phyloP scores from a whole-genome alignment of 2,113 vertebrate species.

The Myotis brandtii region DNA sequence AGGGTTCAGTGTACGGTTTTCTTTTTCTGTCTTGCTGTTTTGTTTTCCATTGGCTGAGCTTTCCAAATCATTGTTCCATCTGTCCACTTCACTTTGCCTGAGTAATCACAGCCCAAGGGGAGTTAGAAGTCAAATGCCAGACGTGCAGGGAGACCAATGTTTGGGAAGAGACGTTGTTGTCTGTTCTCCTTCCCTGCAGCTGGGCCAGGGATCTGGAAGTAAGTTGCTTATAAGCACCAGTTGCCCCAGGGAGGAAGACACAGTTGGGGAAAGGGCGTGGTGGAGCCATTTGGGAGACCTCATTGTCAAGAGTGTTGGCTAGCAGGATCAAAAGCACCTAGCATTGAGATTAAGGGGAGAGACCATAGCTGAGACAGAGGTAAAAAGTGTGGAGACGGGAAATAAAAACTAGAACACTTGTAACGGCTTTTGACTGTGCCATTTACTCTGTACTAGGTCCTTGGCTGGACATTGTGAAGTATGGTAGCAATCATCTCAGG shows the following conservation, averaged over 20 bases:
- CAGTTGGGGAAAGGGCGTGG: neutral
- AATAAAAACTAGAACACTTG: neutral
- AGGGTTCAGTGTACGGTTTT: neutral
- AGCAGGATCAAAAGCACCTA: neutral
- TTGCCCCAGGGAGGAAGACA: conserved; percentile 17
- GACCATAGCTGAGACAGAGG: neutral
- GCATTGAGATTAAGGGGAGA: neutral
- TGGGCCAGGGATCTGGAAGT: neutral
- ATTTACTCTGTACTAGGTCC: neutral
- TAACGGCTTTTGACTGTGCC: neutral
- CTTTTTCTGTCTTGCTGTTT: conserved; percentile 59
- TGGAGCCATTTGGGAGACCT: neutral
- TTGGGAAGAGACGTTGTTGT: conserved; percentile 14
- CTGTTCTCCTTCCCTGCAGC: conserved; percentile 40
- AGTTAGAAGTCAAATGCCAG: conserved; percentile 74
- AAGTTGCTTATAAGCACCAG: conserved; percentile 1
- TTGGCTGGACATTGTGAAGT: neutral
- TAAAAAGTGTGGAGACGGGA: neutral
- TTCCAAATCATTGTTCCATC: conserved; percentile 76
- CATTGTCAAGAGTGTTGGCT: neutral
- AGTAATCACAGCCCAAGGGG: conserved; percentile 70
- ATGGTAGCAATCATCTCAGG: too few relatives aligned
- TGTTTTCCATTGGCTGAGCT: conserved; percentile 68
- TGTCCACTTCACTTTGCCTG: conserved; percentile 77
- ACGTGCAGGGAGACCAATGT: conserved; percentile 26